phyloP scores from a whole-genome alignment of 2,113 vertebrate genomes.

The Anarhynchus alexandrinus region DNA sequence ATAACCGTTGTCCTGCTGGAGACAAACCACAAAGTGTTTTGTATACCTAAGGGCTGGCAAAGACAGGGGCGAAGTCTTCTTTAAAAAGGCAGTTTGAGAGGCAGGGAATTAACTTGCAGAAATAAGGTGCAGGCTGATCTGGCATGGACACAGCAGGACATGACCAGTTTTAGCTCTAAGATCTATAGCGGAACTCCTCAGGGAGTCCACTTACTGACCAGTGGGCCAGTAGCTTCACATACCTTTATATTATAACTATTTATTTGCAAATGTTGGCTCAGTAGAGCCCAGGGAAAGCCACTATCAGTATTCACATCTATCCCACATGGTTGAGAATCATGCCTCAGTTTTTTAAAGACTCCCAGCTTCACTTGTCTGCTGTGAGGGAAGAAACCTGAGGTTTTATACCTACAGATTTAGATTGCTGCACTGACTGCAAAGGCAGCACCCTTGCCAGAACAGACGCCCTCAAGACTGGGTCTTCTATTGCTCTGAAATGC shows the following conservation, averaged over 20 bases:
- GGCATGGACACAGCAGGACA: not conserved
- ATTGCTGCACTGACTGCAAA: not conserved
- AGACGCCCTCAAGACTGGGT: not conserved
- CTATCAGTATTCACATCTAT: not conserved
- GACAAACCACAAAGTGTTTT: not conserved
- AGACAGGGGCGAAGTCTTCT: not conserved
- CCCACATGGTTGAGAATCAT: not conserved
- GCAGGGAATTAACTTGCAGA: not conserved
- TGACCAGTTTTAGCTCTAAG: not conserved
- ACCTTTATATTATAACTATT: not conserved
- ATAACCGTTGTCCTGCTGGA: not conserved
- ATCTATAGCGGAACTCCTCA: not conserved
- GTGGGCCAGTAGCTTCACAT: not conserved
- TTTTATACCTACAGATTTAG: not conserved
- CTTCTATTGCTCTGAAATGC: not conserved
- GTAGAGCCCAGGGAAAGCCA: not conserved
- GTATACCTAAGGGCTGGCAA: not conserved
- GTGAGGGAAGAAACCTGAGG: not conserved
- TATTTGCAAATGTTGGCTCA: not conserved
- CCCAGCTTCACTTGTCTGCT: not conserved
- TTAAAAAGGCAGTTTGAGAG: not conserved
- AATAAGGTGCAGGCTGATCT: not conserved
- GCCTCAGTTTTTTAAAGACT: not conserved
- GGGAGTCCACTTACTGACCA: not conserved
- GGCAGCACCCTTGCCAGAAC: not conserved